A percentile compares a stretch with the other conserved stretches of the same genome.
These are phyloP conservation scores for Macroglossus sobrinus DNA, from an alignment of 2,113 vertebrate species.

Conservation along the genomic window DNA sequence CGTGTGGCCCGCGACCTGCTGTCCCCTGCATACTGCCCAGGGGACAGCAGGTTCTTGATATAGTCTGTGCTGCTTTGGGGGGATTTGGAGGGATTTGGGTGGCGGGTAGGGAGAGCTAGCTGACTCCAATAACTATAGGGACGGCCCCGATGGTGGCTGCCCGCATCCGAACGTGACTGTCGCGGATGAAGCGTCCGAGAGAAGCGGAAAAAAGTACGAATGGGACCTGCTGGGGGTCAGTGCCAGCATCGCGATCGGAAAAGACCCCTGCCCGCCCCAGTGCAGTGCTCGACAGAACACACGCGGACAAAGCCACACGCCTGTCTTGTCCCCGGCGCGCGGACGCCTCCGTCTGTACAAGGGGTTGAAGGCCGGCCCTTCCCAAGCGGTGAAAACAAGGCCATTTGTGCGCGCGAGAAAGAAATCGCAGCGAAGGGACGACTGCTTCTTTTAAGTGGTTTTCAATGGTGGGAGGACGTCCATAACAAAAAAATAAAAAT, in stretches of 20 bases:
- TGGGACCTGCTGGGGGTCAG: not conserved
- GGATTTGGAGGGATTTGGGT: no score
- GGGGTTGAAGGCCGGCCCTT: not conserved
- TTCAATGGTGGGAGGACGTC: not conserved
- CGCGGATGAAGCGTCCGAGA: rapidly evolving
- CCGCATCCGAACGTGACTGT: not conserved
- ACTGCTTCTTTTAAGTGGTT: not conserved
- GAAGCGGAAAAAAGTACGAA: not conserved
- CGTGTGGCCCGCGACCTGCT: not conserved
- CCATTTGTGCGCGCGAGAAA: not conserved
- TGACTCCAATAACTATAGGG: not conserved
- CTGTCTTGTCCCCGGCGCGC: not conserved
- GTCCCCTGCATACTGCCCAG: not conserved
- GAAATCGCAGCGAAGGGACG: not conserved
- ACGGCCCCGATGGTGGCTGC: not conserved
- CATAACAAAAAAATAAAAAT: not conserved
- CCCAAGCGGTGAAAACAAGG: not conserved
- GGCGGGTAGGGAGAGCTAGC: no score
- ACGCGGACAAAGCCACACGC: not conserved
- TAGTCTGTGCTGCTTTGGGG: not conserved
- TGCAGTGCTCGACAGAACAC: not conserved
- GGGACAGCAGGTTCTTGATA: no score
- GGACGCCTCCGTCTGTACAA: not conserved
- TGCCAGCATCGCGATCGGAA: not conserved
- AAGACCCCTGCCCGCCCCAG: not conserved